A percentile compares a stretch with the other conserved stretches of the same genome.
Evolutionary conservation across 2,888 invertebrate species (phyloP).

Genomic region (Rhorus exstirpatorius): DNA sequence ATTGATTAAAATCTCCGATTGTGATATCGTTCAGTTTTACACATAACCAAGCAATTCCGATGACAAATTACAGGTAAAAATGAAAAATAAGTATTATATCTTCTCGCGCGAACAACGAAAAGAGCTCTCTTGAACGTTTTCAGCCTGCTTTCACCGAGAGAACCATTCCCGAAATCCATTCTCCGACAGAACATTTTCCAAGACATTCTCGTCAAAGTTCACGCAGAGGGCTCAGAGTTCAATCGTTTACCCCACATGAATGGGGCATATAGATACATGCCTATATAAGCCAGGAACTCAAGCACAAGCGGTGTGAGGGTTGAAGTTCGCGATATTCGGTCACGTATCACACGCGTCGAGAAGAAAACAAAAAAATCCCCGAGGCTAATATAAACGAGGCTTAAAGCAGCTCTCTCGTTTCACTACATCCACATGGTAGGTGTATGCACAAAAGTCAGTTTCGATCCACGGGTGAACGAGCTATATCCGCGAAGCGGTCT

Average conservation of each 20-base stretch:
- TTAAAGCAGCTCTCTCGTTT: conserved; percentile 28
- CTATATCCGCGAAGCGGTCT: conserved; percentile 25
- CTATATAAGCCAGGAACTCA: not conserved
- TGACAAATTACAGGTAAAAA: no score
- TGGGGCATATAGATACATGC: not conserved
- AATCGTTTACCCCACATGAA: conserved; percentile 15
- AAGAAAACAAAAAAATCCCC: conserved; percentile 24
- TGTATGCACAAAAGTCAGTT: conserved; percentile 8
- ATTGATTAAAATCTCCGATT: no score
- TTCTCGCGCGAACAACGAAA: no score
- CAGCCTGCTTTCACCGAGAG: not conserved
- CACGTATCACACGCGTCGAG: not conserved
- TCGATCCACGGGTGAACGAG: conserved; percentile 18
- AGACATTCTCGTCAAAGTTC: conserved; percentile 33
- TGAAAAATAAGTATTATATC: no score
- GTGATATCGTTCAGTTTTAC: no score
- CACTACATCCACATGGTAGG: conserved; percentile 8
- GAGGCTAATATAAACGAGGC: conserved; percentile 61
- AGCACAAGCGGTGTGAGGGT: conserved; percentile 28
- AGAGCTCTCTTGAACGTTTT: not conserved
- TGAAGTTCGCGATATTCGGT: conserved; percentile 27
- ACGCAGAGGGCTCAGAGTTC: conserved; percentile 42
- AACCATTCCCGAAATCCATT: not conserved
- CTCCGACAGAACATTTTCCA: not conserved
- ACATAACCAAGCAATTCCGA: no score